These are phyloP conservation scores for Orchesella cincta DNA, from an alignment of 1,140 invertebrate species.

Conservation along the genomic window DNA sequence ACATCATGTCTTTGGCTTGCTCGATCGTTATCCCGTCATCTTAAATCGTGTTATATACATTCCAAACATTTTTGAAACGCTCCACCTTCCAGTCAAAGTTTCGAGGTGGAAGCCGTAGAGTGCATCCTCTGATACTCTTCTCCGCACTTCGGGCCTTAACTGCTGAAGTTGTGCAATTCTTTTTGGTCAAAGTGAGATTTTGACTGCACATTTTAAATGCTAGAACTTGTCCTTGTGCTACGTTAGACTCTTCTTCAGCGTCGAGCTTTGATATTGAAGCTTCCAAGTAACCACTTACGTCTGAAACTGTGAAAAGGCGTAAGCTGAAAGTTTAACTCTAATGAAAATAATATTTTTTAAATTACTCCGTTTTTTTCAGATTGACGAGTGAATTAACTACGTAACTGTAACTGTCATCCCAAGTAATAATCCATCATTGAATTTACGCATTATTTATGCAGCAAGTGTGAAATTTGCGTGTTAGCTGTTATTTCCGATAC, in stretches of 20 bases:
- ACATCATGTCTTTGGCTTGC: not conserved
- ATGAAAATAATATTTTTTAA: not conserved
- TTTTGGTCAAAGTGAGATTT: not conserved
- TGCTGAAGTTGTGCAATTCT: constrained; percentile 5
- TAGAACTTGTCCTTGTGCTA: not conserved
- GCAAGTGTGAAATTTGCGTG: no score
- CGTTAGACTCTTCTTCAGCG: no score
- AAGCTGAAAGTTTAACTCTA: no score
- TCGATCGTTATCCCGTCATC: not conserved
- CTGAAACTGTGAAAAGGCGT: not conserved
- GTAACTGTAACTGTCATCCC: not conserved
- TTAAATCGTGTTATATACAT: not conserved
- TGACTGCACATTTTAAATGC: not conserved
- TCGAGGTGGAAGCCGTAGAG: not conserved
- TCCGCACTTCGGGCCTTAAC: not conserved
- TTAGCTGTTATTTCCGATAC: no score
- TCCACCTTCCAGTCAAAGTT: constrained; percentile 4
- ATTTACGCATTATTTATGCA: no score
- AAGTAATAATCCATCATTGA: no score
- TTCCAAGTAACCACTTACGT: no score
- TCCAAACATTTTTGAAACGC: not conserved
- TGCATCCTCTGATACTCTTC: not conserved
- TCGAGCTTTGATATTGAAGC: no score
- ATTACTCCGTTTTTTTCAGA: not conserved
- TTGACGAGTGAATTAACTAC: not conserved